These are phyloP conservation scores for Gastrophryne carolinensis DNA, from an alignment of 2,797 vertebrate species.

Conservation along the genomic window DNA sequence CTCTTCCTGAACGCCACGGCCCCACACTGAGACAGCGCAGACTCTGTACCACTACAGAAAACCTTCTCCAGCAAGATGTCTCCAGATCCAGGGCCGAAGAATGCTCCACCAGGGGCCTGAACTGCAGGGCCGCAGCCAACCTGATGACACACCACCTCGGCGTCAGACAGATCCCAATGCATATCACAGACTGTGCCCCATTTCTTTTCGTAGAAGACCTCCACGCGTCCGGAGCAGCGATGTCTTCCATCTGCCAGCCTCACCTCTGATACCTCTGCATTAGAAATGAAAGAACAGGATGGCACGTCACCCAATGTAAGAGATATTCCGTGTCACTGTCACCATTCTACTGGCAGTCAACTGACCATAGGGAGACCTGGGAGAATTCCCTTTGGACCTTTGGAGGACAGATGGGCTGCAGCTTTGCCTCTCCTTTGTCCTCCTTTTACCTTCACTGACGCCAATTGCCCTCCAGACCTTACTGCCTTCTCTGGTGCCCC, in stretches of 20 bases:
- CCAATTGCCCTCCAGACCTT: no score
- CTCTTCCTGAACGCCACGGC: not conserved
- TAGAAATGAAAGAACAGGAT: not conserved
- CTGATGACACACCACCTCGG: constrained; percentile 64
- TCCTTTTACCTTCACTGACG: no score
- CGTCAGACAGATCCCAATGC: constrained; percentile 64
- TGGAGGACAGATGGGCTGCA: no score
- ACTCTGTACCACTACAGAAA: constrained; percentile 61
- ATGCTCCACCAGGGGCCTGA: constrained; percentile 44
- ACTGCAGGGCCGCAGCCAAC: constrained; percentile 62
- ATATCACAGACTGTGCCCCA: constrained; percentile 71
- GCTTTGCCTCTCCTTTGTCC: no score
- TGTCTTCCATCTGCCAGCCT: constrained; percentile 59
- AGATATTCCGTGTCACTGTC: no score
- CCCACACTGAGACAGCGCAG: constrained; percentile 20
- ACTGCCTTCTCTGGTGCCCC: no score
- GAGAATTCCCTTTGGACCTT: no score
- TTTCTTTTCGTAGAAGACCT: constrained; percentile 63
- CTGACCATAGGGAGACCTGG: no score
- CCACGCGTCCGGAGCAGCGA: constrained; percentile 69
- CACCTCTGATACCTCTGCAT: constrained; percentile 42
- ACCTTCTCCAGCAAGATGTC: constrained; percentile 62
- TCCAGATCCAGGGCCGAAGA: constrained; percentile 64
- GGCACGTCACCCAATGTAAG: no score
- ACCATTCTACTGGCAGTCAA: no score